phyloP scores from a whole-genome alignment of 1,140 invertebrate species.

The Capitella teleta region DNA sequence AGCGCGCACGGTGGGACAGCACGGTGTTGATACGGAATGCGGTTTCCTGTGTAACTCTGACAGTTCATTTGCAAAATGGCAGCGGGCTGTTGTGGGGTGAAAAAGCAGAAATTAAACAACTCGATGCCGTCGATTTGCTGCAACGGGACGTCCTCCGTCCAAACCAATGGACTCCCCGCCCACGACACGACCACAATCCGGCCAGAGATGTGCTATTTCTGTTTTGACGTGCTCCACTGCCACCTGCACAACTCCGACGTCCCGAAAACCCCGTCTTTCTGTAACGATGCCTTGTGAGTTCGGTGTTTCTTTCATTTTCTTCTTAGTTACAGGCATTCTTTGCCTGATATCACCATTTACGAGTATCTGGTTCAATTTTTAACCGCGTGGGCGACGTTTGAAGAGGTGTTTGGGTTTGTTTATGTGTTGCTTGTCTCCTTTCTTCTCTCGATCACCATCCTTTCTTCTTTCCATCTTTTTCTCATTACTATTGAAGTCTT shows the following conservation, averaged over 20 bases:
- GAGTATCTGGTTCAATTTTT: neutral
- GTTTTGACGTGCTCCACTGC: constrained; percentile 92
- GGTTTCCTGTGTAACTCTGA: too few species aligned
- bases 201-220: constrained; percentile 95
- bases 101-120: constrained; percentile 77
- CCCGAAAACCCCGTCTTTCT: constrained; percentile 74
- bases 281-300: constrained; percentile 87
- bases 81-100: constrained; percentile 74
- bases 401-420: too few species aligned
- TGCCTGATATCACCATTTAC: neutral
- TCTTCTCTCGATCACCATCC: too few species aligned
- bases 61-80: too few species aligned
- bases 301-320: neutral
- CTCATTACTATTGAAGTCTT: too few species aligned
- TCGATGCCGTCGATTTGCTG: constrained; percentile 44
- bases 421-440: too few species aligned
- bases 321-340: neutral
- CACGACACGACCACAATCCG: constrained; percentile 56
- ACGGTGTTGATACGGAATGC: too few species aligned
- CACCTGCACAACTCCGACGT: constrained; percentile 84
- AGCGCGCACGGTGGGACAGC: too few species aligned
- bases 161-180: constrained; percentile 46
- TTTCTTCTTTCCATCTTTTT: too few species aligned
- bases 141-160: constrained; percentile 42
- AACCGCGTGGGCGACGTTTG: too few species aligned